These are phyloP conservation scores for Ceratothoa steindachneri DNA, from an alignment of 2,888 invertebrate species.

Conservation along the genomic window DNA sequence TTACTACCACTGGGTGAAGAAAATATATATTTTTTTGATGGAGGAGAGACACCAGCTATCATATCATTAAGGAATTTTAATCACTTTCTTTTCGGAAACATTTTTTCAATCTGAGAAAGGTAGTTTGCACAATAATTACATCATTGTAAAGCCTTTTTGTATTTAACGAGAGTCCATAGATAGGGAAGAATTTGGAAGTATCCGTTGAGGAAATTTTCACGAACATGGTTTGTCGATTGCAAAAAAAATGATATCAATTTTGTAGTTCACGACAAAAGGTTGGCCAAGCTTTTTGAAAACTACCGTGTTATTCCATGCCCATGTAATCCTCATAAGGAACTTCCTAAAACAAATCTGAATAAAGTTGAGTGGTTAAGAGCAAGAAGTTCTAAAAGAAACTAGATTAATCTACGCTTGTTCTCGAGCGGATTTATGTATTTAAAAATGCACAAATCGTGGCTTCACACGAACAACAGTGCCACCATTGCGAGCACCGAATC, in stretches of 20 bases:
- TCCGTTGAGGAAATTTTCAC: background rate
- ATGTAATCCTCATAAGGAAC: background rate
- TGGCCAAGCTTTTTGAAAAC: too few relatives aligned
- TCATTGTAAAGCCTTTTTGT: background rate
- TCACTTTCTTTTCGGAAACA: too few relatives aligned
- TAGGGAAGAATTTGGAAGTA: background rate
- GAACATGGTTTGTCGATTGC: too few relatives aligned
- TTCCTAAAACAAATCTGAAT: background rate
- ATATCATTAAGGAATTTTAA: too few relatives aligned
- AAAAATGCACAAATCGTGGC: background rate
- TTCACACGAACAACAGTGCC: slow-evolving; percentile 6
- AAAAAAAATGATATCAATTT: too few relatives aligned
- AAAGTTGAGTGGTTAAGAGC: background rate
- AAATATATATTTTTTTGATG: too few relatives aligned
- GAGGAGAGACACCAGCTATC: too few relatives aligned
- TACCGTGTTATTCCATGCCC: too few relatives aligned
- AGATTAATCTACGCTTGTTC: background rate
- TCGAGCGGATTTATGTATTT: background rate
- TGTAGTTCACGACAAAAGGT: too few relatives aligned
- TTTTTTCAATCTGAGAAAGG: too few relatives aligned
- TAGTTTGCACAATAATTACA: background rate
- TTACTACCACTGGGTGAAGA: too few relatives aligned
- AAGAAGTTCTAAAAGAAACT: background rate
- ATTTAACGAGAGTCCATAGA: background rate
- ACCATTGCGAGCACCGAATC: slow-evolving; percentile 6